Base-by-base conservation (phyloP, 2,113 vertebrate genomes). In the Panurus biarmicus region DNA sequence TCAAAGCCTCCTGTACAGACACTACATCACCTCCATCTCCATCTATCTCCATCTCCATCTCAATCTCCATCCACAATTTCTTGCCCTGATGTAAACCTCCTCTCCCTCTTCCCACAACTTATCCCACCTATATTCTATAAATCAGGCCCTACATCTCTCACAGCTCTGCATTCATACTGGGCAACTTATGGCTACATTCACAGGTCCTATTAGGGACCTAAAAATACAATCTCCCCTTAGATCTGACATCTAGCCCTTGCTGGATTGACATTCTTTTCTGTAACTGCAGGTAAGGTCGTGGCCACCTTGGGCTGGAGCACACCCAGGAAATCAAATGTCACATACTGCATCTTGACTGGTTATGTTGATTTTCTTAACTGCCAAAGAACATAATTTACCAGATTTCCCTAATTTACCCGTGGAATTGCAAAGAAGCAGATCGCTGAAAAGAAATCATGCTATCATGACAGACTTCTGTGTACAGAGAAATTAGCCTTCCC, bases 281-380 rank as follows among this genome's bases (percentile, higher is more conserved):
- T 64, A 72, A 36, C 40, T 57, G 42, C 57, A 89, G 45, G 29
- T 48, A 69, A 72, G 53, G 78, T 57, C 22, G 24, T 8, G 21
- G 44, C 35, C 25, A 54, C 74, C 25, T 54, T 45, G 66, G n/a
- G 45, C 47, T 86, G 76, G 53, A 76, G 85, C 31, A 61, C 35
- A 42, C 23, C 31, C 50, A 1, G 9, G 9, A 56, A 72, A n/a
- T 33, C 0, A 0, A 33, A 21, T 44, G 40, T 33, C 12, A n/a
- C 29, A 29, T 22, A 16, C 20, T 60, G 24, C 42, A 38, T 79
- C 71, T 77, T 6, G 1, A 5, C 28, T 23, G 62, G 21, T 16
- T 71, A 53, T 31, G 11, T 13, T 45, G 33, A 61, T 48, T 57
- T 85, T 21, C 74, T 95, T 66, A 83, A 66, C 67, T 90, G 20